Conservation (phyloP, 2,113 vertebrate species). For the Deroptyus accipitrinus region DNA sequence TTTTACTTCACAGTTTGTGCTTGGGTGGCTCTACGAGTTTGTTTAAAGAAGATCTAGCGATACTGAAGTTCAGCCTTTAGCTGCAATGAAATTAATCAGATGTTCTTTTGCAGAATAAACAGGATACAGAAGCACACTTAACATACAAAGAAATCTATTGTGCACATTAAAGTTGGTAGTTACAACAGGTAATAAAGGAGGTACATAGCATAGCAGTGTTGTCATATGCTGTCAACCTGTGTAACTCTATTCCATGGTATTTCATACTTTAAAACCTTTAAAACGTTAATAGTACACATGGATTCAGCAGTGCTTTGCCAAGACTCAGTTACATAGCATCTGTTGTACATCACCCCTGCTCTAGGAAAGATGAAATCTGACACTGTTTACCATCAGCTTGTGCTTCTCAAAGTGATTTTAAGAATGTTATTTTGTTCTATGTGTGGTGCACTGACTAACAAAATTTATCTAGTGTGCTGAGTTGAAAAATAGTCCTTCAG, state of each 20-base stretch:
- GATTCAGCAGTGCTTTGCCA: not conserved
- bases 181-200: not conserved
- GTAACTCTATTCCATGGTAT: not conserved
- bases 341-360: not conserved
- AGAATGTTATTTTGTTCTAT: not conserved
- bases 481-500: not conserved
- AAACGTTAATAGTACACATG: accelerated
- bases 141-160: not conserved
- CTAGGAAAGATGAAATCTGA: not conserved
- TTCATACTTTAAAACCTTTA: not conserved
- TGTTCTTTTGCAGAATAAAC: not conserved
- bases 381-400: not conserved
- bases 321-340: not conserved
- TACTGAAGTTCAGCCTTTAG: not conserved
- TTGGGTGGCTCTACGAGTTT: not conserved
- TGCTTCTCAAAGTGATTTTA: not conserved
- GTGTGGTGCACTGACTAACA: not conserved
- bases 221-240: not conserved
- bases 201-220: not conserved
- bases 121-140: not conserved
- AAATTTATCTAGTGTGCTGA: not conserved
- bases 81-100: not conserved
- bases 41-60: not conserved
- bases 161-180: not conserved
- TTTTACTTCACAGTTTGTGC: not conserved